Percentiles rank a stretch among this genome's conserved stretches.
Evolutionary conservation across 2,797 vertebrate species (phyloP).

Genomic region (Moxostoma hubbsi): DNA sequence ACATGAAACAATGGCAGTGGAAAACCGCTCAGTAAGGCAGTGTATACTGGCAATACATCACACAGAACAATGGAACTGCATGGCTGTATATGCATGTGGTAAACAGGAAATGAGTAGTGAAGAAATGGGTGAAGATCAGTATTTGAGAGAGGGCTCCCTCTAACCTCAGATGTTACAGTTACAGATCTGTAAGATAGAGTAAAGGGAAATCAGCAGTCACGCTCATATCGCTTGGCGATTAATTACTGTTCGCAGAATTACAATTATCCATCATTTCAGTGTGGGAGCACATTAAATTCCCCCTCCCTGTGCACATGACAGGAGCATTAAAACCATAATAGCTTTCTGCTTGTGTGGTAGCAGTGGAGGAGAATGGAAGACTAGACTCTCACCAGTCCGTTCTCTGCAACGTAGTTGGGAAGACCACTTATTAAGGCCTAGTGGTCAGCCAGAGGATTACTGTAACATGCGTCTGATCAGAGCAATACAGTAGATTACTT

Average conservation of each 20-base stretch:
- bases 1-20: no score
- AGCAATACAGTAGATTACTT: constrained; percentile 26
- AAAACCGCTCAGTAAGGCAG: no score
- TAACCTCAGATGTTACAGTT: no score
- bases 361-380: constrained; percentile 27
- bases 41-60: no score
- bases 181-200: constrained; percentile 80
- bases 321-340: constrained; percentile 66
- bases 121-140: no score
- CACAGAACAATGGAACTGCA: no score
- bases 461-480: constrained; percentile 52
- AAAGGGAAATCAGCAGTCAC: constrained; percentile 45
- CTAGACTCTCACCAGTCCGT: constrained; percentile 82
- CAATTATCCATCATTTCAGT: constrained; percentile 66
- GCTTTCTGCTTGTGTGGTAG: constrained; percentile 51
- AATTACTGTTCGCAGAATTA: constrained; percentile 66
- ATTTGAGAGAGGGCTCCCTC: no score
- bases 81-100: no score
- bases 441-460: constrained; percentile 84
- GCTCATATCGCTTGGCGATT: constrained; percentile 61
- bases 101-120: no score
- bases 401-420: constrained; percentile 88
- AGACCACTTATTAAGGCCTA: constrained; percentile 88
- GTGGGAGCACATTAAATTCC: constrained; percentile 59
- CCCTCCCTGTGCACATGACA: constrained; percentile 63